phyloP scores from a whole-genome alignment of 2,113 vertebrate genomes.

The Anolis carolinensis region DNA sequence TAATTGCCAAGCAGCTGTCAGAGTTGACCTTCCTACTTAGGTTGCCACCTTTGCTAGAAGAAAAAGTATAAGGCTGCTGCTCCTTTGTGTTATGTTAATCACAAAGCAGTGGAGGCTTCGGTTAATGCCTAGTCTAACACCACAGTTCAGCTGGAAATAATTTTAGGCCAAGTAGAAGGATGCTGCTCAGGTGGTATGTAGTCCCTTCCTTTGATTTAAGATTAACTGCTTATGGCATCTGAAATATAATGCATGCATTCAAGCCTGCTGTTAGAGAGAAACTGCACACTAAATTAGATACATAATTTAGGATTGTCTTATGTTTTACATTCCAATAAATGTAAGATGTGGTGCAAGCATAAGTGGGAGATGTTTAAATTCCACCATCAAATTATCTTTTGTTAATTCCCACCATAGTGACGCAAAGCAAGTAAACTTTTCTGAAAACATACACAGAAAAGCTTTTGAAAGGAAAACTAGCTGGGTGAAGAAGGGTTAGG shows the following conservation, averaged over 20 bases:
- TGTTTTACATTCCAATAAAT: too few species aligned
- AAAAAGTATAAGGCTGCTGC: neutral
- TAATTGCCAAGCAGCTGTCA: slow-evolving; percentile 17
- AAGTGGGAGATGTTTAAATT: too few species aligned
- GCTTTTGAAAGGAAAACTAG: too few species aligned
- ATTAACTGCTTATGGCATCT: neutral
- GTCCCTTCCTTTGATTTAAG: neutral
- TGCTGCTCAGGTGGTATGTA: neutral
- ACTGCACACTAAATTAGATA: too few species aligned
- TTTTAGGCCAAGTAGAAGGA: neutral
- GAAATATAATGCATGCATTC: slow-evolving; percentile 15
- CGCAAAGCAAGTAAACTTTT: too few species aligned
- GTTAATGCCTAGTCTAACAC: neutral
- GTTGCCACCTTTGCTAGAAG: slow-evolving; percentile 4
- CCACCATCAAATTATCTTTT: too few species aligned
- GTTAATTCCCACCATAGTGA: too few species aligned
- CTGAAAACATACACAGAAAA: too few species aligned
- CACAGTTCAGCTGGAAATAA: neutral
- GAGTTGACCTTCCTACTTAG: slow-evolving; percentile 14
- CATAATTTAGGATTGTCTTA: too few species aligned
- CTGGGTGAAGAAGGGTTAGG: too few species aligned
- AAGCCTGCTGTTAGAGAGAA: neutral
- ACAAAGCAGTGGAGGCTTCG: neutral
- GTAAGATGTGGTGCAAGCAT: too few species aligned
- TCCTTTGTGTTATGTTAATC: slow-evolving; percentile 6